Evolutionary conservation across 2,113 vertebrate genomes (phyloP), one percentile per base, ranked within the genome.

Genomic region (Engystomops pustulosus): DNA sequence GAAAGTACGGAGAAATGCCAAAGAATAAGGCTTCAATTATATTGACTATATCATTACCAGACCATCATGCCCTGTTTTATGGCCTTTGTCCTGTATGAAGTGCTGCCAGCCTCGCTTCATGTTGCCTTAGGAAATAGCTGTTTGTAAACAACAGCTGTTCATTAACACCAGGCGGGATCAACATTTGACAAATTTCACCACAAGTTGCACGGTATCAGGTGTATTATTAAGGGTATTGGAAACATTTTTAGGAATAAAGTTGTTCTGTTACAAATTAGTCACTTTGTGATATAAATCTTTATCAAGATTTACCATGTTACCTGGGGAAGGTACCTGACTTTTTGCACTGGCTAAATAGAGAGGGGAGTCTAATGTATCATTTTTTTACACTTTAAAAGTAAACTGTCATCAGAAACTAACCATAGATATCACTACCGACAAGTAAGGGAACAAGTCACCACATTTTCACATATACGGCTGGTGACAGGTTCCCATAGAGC

Each of bases 21-120:
- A 49, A 6, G 11, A 49, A 3, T 32, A 49, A 49, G 70, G 41
- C 70, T 74, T 30, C 45, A 74, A 47, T 49, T 47, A 49, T 74
- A 49, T 47, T 17, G 44, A 74, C 70, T 49, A 15, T 74, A 32
- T 74, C 44, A 74, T 74, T 74, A 74, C 44, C 70, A 47, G n/a
- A 44, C 15, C 6, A 49, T 74, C 27, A 30, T 45, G 25, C 70
- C 44, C 30, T 17, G 14, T 74, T 74, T 74, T 47, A 74, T 30
- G 25, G 44, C 23, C 41, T 27, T 27, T 45, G 41, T 45, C 38
- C 41, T 47, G 25, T 72, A 72, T 72, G 69, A 72, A 27, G 69
- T 72, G n/a, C 41, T 45, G 69, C 69, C 69, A 72, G 69, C 17
- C 69, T 45, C 6, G 38, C 44, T 72, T 72, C 44, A 47, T 47